phyloP scores from a whole-genome alignment of 2,888 invertebrate species.

The Synergus japonicus region DNA sequence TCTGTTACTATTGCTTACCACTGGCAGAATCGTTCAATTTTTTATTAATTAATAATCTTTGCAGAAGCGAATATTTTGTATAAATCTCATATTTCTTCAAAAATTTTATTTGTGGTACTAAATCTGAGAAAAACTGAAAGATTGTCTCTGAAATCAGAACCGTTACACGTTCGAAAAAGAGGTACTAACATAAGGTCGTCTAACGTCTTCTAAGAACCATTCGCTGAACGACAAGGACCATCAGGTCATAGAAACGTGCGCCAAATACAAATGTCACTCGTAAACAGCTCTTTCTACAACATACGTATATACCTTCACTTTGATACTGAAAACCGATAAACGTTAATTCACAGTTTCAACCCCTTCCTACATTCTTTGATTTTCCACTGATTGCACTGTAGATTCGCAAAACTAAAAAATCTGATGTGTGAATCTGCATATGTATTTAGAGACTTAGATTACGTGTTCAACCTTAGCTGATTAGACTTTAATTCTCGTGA shows the following conservation, averaged over 20 bases:
- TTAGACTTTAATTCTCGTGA: neutral
- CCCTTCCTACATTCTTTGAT: neutral
- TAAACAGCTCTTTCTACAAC: neutral
- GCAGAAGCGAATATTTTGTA: neutral
- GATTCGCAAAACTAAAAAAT: neutral
- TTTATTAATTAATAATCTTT: neutral
- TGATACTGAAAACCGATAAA: neutral
- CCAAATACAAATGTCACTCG: neutral
- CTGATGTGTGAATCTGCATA: neutral
- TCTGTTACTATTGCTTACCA: neutral
- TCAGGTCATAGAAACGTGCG: neutral
- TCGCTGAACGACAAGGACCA: neutral
- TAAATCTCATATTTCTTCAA: neutral
- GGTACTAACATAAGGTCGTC: neutral
- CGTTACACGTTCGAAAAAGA: neutral
- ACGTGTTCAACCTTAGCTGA: neutral
- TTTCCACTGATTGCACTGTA: neutral
- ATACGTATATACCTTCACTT: neutral
- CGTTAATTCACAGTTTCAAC: neutral
- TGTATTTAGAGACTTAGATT: no score
- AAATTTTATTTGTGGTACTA: neutral
- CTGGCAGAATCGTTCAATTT: neutral
- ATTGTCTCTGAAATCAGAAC: neutral
- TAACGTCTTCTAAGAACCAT: neutral
- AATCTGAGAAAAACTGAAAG: neutral